Evolutionary conservation across 2,113 vertebrate species (phyloP), one percentile per base, ranked within the genome.

Genomic region (Ivindomyrus marchei): DNA sequence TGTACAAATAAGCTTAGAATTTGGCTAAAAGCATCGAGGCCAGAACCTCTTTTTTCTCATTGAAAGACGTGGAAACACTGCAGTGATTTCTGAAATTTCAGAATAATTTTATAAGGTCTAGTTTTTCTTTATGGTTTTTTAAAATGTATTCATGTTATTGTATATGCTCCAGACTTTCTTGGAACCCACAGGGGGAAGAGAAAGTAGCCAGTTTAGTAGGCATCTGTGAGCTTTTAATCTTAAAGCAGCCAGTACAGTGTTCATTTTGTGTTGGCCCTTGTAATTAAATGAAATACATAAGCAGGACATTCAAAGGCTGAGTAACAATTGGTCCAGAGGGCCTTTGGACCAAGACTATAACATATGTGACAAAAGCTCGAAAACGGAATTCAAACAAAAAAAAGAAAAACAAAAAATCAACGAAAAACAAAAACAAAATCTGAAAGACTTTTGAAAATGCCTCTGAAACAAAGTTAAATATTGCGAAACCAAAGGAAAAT

Each of bases 1-100:
- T 77, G 31, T 80, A 86, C 84, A 86, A 86, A 86, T 85, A 85
- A 49, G 45, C 24, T 49, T 86, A 80, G 15, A 19, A 80, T 80
- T 19, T 80, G 74, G 1, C 74, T 80, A 27, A 86, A 87, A 56
- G 50, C 50, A 87, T 27, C 15, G 6, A 87, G 50, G 27, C 17
- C 8, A 39, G 9, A 39, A 87, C 11, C 27, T 53, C 6, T 11
- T 53, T 13, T 85, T 85, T 11, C 45, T 1, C 36, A 85, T 45
- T 85, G 19, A 47, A 85, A 85, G 19, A 24, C 21, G 15, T 11
- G 11, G 39, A 42, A 86, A 53, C 85, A 39, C 13, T 21, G 15
- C 47, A 21, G 50, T 4, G 1, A 36, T 11, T 46, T 87, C 27
- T 39, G 31, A 36, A 56, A 87, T 52, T 31, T 52, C 27, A 31